phyloP scores from a whole-genome alignment of 2,888 invertebrate genomes.

The Megamerina dolium region DNA sequence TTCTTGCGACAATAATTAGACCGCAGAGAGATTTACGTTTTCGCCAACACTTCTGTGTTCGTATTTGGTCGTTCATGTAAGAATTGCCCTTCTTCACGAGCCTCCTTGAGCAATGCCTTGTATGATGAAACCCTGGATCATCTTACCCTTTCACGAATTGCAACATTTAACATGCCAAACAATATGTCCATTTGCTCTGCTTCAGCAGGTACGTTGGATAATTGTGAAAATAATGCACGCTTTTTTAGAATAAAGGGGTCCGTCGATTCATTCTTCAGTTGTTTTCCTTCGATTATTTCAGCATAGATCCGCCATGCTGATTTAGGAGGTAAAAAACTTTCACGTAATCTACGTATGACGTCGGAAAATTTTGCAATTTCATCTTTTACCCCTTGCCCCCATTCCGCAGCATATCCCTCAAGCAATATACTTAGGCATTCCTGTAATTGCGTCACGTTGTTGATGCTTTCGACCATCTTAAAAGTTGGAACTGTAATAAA shows the following conservation, averaged over 20 bases:
- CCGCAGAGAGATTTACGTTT: background rate
- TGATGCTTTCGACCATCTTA: constrained; percentile 8
- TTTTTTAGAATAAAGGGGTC: background rate
- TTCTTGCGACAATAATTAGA: background rate
- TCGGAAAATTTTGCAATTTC: background rate
- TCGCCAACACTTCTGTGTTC: background rate
- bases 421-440: constrained; percentile 9
- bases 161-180: background rate
- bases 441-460: constrained; percentile 5
- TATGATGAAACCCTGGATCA: background rate
- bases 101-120: background rate
- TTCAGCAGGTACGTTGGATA: background rate
- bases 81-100: background rate
- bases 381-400: constrained; percentile 6
- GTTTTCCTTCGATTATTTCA: too few species aligned
- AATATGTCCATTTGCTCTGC: background rate
- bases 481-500: constrained; percentile 7
- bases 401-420: constrained; percentile 8
- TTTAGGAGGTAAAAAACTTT: background rate
- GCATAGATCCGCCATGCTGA: constrained; percentile 1
- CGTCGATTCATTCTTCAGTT: constrained; percentile 1
- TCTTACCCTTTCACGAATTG: background rate
- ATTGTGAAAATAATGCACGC: background rate
- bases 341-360: background rate
- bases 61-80: background rate